A percentile compares a stretch with the other conserved stretches of the same genome.
Conservation (phyloP, 2,888 invertebrate genomes). For the Parnassius apollo region DNA sequence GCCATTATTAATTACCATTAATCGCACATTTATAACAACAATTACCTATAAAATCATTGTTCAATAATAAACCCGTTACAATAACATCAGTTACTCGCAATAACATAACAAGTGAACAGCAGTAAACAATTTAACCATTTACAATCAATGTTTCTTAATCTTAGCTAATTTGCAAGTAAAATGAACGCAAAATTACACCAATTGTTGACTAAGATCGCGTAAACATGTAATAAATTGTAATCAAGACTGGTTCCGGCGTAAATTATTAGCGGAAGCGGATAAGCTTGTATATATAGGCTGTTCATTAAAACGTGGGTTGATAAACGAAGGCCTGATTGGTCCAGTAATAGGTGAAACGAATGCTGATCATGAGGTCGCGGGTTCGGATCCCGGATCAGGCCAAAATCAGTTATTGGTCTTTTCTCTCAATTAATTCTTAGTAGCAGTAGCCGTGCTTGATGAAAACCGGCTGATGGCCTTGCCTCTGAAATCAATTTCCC, state of each 20-base stretch:
- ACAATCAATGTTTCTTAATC: slow-evolving; percentile 23
- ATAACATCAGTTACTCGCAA: slow-evolving; percentile 2
- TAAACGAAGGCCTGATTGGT: too few relatives aligned
- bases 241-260: not conserved
- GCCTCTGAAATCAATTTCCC: too few relatives aligned
- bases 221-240: slow-evolving; percentile 32
- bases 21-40: not conserved
- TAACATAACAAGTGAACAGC: slow-evolving; percentile 6
- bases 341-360: too few relatives aligned
- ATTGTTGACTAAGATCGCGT: slow-evolving; percentile 31
- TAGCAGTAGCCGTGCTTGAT: too few relatives aligned
- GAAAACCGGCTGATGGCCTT: too few relatives aligned
- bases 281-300: too few relatives aligned
- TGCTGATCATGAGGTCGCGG: too few relatives aligned
- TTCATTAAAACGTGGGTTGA: too few relatives aligned
- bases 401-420: too few relatives aligned
- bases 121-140: slow-evolving; percentile 17
- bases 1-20: too few relatives aligned
- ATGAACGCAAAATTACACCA: slow-evolving; percentile 30
- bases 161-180: slow-evolving; percentile 28
- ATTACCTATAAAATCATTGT: slow-evolving; percentile 10
- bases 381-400: too few relatives aligned
- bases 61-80: slow-evolving; percentile 2
- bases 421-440: too few relatives aligned
- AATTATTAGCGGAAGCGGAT: slow-evolving; percentile 20